Evolutionary conservation across 2,888 invertebrate genomes (phyloP), one percentile per base, ranked within the genome.

Genomic region (Heterodera filipjevi): DNA sequence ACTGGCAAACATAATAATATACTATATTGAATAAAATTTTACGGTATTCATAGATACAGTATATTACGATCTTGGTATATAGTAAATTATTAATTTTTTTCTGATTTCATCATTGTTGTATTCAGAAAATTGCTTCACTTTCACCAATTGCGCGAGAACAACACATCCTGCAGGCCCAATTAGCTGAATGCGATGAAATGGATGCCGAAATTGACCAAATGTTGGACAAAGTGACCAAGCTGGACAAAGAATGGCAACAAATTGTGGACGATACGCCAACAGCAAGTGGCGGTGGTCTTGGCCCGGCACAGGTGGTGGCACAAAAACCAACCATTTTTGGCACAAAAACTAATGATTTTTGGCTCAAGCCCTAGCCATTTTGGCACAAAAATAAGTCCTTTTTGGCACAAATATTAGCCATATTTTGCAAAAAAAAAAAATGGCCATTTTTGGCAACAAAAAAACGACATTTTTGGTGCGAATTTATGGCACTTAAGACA

Each of bases 101-200:
- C n/a, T n/a, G n/a, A n/a, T 59, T 59, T 27, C 5, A 59, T 27
- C n/a, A 27, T 2, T 59, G 8, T 16, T 49, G 16, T 66, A 1
- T 76, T 64, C n/a, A 76, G 76, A 66, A 59, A 46, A 71, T 66
- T 44, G 68, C n/a, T 6, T 27, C 49, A 35, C 53, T 79, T 46
- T 39, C 72, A 19, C 79, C 84, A n/a, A 80, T 85, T 30, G 85
- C 82, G 5, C 74, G 85, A 2, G 81, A 84, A 59, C 77, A 73
- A 0, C 79, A 80, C 1, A 90, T 91, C 79, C 89, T 87, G 74
- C 93, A 94, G 80, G 92, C 76, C 22, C 86, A 90, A 49, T 84
- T 87, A 79, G 83, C 81, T 2, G 89, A 90, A 77, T 86, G 90
- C 32, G 84, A 84, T 35, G 81, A 81, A 30, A 66, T 86, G 53